Percentiles rank a stretch among this genome's conserved stretches.
Conservation (phyloP, 2,113 vertebrate genomes). For the Barbus barbus region DNA sequence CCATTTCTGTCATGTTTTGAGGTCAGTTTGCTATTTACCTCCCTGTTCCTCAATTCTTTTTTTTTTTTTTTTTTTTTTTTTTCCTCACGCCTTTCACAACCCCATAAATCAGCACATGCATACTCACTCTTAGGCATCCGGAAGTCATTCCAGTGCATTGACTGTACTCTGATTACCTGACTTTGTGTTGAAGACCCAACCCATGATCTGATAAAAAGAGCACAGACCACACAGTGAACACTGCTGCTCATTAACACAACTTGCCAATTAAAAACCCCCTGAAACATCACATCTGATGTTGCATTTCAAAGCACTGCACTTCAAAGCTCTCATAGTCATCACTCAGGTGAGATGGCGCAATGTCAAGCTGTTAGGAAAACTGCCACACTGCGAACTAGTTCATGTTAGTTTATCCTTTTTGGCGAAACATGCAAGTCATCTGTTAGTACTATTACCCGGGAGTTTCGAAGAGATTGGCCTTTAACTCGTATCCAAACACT, state of each 20-base stretch:
- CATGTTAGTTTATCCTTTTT: slow-evolving; percentile 18
- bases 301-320: slow-evolving; percentile 67
- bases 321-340: slow-evolving; percentile 57
- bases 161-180: not conserved
- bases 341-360: slow-evolving; percentile 28
- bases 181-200: slow-evolving; percentile 37
- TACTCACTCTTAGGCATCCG: not conserved
- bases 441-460: not conserved
- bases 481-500: slow-evolving; percentile 2
- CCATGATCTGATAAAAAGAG: slow-evolving; percentile 47
- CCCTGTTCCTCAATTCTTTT: not conserved
- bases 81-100: not conserved
- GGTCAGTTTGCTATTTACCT: not conserved
- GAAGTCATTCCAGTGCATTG: not conserved
- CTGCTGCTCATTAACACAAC: slow-evolving; percentile 60
- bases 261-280: slow-evolving; percentile 50
- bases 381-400: slow-evolving; percentile 22
- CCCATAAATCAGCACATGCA: not conserved
- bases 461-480: not conserved
- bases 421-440: not conserved
- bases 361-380: slow-evolving; percentile 21
- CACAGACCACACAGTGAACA: slow-evolving; percentile 24
- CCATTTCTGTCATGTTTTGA: not conserved
- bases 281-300: slow-evolving; percentile 62
- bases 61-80: not conserved